Percentiles rank a stretch among this genome's conserved stretches.
These are phyloP conservation scores for Chaitophorus viminalis DNA, from an alignment of 2,888 invertebrate genomes.

Conservation along the genomic window DNA sequence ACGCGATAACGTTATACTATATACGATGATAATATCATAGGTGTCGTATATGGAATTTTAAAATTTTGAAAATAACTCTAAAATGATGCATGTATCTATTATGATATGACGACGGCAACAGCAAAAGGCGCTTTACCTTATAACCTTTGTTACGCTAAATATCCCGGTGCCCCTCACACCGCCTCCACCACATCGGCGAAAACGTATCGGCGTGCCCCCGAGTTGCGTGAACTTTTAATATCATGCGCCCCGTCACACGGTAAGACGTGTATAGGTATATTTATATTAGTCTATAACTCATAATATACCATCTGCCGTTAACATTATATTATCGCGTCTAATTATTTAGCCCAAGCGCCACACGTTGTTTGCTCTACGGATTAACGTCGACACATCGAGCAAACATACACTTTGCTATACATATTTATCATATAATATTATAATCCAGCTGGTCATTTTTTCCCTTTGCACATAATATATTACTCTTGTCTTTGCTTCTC, in stretches of 20 bases:
- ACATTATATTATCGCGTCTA: conserved; percentile 5
- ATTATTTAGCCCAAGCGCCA: background rate
- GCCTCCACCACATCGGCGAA: no score
- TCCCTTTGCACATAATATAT: background rate
- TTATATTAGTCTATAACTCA: background rate
- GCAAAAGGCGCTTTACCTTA: no score
- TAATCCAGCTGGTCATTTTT: conserved; percentile 55
- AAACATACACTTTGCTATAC: conserved; percentile 11
- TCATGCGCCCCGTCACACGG: background rate
- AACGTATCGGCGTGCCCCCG: background rate
- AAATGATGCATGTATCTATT: no score
- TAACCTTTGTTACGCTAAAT: no score
- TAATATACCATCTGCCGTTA: background rate
- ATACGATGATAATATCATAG: no score
- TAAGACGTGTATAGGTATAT: background rate
- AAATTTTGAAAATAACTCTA: no score
- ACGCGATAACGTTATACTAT: background rate
- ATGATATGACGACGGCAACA: no score
- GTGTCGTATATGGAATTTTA: no score
- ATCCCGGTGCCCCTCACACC: background rate
- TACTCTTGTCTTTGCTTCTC: background rate
- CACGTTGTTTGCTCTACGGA: conserved; percentile 29
- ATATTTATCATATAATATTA: background rate
- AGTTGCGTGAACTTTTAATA: background rate
- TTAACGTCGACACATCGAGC: conserved; percentile 26